Percentiles rank a stretch among this genome's conserved stretches.
These are phyloP conservation scores for Cephus nigrinus DNA, from an alignment of 2,888 invertebrate species.

Conservation along the genomic window DNA sequence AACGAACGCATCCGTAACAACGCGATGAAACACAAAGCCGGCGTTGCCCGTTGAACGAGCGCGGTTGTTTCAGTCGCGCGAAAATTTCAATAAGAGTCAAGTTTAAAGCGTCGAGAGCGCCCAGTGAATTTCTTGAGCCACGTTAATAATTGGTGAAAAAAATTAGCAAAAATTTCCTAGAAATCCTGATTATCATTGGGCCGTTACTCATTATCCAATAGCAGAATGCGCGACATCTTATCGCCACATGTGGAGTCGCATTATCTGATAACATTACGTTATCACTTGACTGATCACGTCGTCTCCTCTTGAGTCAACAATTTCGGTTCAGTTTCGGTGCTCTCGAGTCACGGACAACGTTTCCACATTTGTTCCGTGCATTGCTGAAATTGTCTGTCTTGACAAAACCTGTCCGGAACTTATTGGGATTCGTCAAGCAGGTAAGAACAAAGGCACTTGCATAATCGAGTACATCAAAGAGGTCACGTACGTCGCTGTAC, in stretches of 20 bases:
- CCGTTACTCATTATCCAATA: not conserved
- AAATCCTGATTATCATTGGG: not conserved
- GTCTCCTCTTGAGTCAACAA: not conserved
- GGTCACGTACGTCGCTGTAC: not conserved
- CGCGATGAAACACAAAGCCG: not conserved
- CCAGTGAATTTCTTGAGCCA: not conserved
- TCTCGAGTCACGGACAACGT: not conserved
- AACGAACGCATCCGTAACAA: constrained; percentile 5
- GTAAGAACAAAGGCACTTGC: not conserved
- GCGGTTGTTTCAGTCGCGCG: not conserved
- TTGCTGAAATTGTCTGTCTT: not conserved
- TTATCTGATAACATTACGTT: not conserved
- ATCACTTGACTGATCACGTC: not conserved
- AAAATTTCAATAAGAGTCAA: not conserved
- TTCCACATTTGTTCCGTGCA: not conserved
- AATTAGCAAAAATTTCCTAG: not conserved
- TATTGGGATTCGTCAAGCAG: not conserved
- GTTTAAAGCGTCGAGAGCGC: not conserved
- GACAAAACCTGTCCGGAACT: not conserved
- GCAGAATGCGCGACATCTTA: not conserved
- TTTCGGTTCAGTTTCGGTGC: not conserved
- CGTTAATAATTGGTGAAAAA: not conserved
- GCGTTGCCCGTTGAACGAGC: not conserved
- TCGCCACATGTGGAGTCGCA: not conserved
- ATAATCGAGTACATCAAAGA: not conserved